Evolutionary conservation across 2,888 invertebrate genomes (phyloP).

Genomic region (Pheosia gnoma): DNA sequence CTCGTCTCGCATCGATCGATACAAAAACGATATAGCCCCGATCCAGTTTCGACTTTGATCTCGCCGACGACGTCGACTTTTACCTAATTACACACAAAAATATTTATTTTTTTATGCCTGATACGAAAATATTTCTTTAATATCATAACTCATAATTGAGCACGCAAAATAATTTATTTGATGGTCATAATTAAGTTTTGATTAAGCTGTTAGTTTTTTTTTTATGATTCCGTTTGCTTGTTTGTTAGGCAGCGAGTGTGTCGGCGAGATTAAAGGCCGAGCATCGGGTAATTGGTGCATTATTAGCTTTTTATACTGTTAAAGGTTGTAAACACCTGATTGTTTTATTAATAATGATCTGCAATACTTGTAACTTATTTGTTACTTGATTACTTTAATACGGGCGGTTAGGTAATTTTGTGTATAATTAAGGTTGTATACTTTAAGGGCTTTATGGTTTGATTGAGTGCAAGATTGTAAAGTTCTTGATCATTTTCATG

Average conservation of each 20-base stretch:
- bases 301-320: constrained; percentile 3
- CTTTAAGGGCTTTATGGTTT: constrained; percentile 1
- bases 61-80: constrained; percentile 52
- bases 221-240: constrained; percentile 26
- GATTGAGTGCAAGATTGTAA: background rate
- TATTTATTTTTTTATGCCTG: constrained; percentile 52
- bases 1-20: background rate
- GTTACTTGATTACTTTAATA: constrained; percentile 4
- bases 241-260: constrained; percentile 18
- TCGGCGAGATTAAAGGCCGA: constrained; percentile 8
- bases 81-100: constrained; percentile 61
- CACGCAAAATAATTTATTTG: constrained; percentile 52
- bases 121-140: constrained; percentile 60
- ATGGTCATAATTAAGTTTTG: constrained; percentile 53
- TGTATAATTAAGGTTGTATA: background rate
- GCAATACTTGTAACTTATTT: constrained; percentile 1
- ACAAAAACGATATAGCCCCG: constrained; percentile 1
- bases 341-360: background rate
- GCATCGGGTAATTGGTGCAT: constrained; percentile 5
- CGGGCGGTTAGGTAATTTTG: background rate
- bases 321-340: constrained; percentile 3
- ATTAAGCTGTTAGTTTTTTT: constrained; percentile 57
- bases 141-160: constrained; percentile 55
- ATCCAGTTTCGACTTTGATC: constrained; percentile 45
- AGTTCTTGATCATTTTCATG: background rate